Evolutionary conservation across 37 sponge, comb jelly and placozoan species (phyloP).

Genomic region (Lycopodina hypogea): DNA sequence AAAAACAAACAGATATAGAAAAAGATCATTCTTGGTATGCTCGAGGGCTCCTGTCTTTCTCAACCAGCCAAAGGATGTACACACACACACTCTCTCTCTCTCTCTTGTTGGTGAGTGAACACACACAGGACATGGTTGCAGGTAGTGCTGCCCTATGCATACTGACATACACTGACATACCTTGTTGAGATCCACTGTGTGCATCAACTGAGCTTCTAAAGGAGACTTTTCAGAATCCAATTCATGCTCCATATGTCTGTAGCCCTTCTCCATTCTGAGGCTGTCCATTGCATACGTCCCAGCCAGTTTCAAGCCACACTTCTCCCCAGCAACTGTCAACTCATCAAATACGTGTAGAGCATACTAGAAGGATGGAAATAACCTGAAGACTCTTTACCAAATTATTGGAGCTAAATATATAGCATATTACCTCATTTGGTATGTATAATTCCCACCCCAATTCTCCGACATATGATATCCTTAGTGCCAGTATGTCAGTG

Average conservation of each 20-base stretch:
- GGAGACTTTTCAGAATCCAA: slow-evolving; percentile 68
- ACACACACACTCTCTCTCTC: not conserved
- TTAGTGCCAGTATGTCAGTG: slow-evolving; percentile 41
- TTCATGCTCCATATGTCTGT: slow-evolving; percentile 70
- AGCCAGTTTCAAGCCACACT: slow-evolving; percentile 48
- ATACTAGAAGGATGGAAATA: slow-evolving; percentile 17
- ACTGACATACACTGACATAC: not conserved
- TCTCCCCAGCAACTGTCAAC: slow-evolving; percentile 46
- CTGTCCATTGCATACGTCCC: slow-evolving; percentile 76
- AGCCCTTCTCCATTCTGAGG: slow-evolving; percentile 75
- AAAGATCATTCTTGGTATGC: too few species aligned
- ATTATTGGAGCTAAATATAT: too few species aligned
- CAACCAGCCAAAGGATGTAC: not conserved
- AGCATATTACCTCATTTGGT: slow-evolving; percentile 54
- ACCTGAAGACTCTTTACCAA: not conserved
- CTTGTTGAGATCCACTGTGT: slow-evolving; percentile 59
- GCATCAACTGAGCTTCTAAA: slow-evolving; percentile 73
- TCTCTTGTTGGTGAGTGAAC: too few species aligned
- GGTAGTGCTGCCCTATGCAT: too few species aligned
- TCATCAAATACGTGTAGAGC: slow-evolving; percentile 50
- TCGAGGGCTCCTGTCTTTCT: too few species aligned
- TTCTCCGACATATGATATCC: slow-evolving; percentile 76
- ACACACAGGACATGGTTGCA: too few species aligned
- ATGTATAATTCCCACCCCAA: slow-evolving; percentile 87
- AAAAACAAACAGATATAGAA: too few species aligned